These are phyloP conservation scores for Corythornis madagascariensis DNA, from an alignment of 2,113 vertebrate genomes.

Conservation along the genomic window DNA sequence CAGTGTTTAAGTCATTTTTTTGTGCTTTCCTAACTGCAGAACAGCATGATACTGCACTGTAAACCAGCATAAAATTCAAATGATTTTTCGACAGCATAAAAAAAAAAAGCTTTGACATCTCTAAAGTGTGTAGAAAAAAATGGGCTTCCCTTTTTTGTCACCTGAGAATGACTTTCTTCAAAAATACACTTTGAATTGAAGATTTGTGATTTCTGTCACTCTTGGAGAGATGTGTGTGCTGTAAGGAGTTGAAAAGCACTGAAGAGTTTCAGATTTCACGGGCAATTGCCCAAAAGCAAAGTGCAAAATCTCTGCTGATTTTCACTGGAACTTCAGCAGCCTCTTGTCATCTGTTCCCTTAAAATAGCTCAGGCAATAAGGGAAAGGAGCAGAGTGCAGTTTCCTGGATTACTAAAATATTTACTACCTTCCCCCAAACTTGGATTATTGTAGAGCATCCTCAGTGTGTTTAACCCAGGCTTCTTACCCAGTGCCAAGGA, in stretches of 20 bases:
- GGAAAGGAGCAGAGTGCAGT: background rate
- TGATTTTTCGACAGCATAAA: background rate
- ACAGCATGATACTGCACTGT: background rate
- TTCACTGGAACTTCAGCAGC: background rate
- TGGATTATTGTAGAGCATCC: background rate
- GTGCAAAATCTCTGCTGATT: background rate
- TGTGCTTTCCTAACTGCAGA: background rate
- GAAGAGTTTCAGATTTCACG: background rate
- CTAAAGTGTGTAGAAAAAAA: background rate
- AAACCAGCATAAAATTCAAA: background rate
- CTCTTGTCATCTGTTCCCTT: background rate
- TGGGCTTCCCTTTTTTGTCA: background rate
- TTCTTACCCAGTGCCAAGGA: background rate
- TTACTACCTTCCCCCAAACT: background rate
- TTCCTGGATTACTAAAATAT: background rate
- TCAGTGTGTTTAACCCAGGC: background rate
- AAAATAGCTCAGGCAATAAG: background rate
- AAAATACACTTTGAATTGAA: background rate
- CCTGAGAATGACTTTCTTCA: background rate
- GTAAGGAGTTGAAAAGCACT: background rate
- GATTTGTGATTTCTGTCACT: background rate
- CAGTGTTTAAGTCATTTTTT: background rate
- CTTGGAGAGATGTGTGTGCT: background rate
- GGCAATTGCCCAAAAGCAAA: background rate
- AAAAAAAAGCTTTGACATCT: background rate